Base-by-base conservation (phyloP, 2,113 vertebrate species). In the Phaethornis superciliosus region DNA sequence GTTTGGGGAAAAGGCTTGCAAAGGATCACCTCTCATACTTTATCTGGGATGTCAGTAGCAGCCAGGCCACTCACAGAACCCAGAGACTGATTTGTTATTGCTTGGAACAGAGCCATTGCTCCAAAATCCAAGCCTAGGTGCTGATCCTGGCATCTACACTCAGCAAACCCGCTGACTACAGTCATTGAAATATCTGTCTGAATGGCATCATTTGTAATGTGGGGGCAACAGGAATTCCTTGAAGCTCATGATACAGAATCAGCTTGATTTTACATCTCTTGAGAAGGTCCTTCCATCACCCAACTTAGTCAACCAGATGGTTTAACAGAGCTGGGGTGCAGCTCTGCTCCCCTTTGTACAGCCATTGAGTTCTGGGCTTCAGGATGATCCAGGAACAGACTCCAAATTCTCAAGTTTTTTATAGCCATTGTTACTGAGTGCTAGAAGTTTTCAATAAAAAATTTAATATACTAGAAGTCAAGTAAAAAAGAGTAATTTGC, bases 381-480 rank as follows among this genome's bases (percentile, higher is more conserved):
- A 9, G 47, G 71, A 90, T 93, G 84, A 55, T 27, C 51, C 33
- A 77, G 76, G 88, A 88, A 91, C 54, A 7, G 64, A 89, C 19
- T 91, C 59, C 37, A 94, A 94, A 85, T 15, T 52, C 30, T 63
- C 44, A 35, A 3, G 30, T 22, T 95, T 40, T 93, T 95, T 95
- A 91, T 42, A 83, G 64, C 15, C 75, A 52, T 32, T 89, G 71
- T 91, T 95, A 85, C 81, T 46, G 81, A 90, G 55, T 81, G 64
- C 33, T 90, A 77, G 42, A 67, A 88, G 10, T 90, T 89, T 92
- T 74, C 89, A 78, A 89, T 88, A 90, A 94, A 93, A 88, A 33
- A 2, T 51, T 85, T 91, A 85, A 94, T 93, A 85, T 60, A 93
- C 75, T 89, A 77, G 63, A 88, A 91, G 74, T 91, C 75, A 85